These are phyloP conservation scores for Conistra vaccinii DNA, from an alignment of 2,888 invertebrate species.

Conservation along the genomic window DNA sequence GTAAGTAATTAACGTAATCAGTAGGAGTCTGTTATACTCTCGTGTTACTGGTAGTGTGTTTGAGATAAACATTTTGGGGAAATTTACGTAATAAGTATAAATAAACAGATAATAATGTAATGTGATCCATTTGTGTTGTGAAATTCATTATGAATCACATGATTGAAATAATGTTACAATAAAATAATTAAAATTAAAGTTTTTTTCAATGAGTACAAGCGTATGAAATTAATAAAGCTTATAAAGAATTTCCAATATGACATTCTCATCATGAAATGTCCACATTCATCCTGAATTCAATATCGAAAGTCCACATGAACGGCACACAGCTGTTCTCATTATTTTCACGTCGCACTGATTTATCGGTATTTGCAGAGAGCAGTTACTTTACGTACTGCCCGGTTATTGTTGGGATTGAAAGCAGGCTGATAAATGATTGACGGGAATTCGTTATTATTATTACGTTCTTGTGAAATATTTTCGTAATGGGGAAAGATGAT, in stretches of 20 bases:
- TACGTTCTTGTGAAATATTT: slow-evolving; percentile 33
- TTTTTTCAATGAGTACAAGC: slow-evolving; percentile 1
- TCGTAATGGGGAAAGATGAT: slow-evolving; percentile 16
- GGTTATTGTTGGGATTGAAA: slow-evolving; percentile 32
- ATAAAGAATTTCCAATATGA: slow-evolving; percentile 22
- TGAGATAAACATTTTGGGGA: slow-evolving; percentile 23
- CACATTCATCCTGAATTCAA: slow-evolving; percentile 38
- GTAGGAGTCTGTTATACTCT: slow-evolving; percentile 40
- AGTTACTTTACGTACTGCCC: slow-evolving; percentile 37
- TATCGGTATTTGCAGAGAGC: slow-evolving; percentile 41
- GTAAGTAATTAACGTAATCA: slow-evolving; percentile 39
- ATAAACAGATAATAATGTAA: slow-evolving; percentile 15
- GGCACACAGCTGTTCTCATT: slow-evolving; percentile 33
- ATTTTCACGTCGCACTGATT: slow-evolving; percentile 48
- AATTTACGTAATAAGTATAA: neutral
- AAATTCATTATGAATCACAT: slow-evolving; percentile 2
- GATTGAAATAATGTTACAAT: neutral
- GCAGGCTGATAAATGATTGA: slow-evolving; percentile 40
- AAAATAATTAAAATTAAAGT: neutral
- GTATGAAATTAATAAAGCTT: slow-evolving; percentile 9
- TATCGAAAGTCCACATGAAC: slow-evolving; percentile 38
- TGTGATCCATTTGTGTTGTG: slow-evolving; percentile 5
- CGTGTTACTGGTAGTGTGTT: slow-evolving; percentile 46
- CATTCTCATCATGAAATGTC: slow-evolving; percentile 25
- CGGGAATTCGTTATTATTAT: slow-evolving; percentile 35